Evolutionary conservation across 2,888 invertebrate species (phyloP).

Genomic region (Halictus quadricinctus): DNA sequence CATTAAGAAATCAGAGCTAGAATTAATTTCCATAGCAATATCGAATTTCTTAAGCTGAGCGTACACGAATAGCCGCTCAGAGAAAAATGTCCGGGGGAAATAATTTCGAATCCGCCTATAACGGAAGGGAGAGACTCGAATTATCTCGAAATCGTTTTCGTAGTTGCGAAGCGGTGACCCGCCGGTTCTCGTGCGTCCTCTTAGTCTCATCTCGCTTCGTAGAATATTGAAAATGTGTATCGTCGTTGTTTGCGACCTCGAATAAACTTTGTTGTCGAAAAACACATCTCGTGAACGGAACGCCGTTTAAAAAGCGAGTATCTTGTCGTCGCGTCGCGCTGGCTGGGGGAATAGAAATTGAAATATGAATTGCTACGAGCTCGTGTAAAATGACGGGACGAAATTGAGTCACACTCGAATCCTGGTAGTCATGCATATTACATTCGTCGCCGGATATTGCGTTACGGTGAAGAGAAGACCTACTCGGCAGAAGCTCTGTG

Average conservation of each 20-base stretch:
- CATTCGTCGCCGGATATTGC: slow-evolving; percentile 47
- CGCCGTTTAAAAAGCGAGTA: slow-evolving; percentile 35
- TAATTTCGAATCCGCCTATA: background rate
- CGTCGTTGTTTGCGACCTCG: background rate
- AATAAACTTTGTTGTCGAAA: background rate
- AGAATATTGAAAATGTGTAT: slow-evolving; percentile 24
- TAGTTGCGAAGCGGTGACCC: background rate
- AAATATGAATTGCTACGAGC: slow-evolving; percentile 54
- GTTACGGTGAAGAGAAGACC: slow-evolving; percentile 38
- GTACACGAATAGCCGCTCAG: background rate
- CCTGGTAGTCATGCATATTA: slow-evolving; percentile 47
- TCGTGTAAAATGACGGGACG: slow-evolving; percentile 56
- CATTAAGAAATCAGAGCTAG: background rate
- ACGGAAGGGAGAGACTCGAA: background rate
- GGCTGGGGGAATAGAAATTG: slow-evolving; percentile 41
- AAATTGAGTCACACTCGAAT: slow-evolving; percentile 57
- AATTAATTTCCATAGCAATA: background rate
- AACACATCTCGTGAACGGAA: background rate
- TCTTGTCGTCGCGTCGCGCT: background rate
- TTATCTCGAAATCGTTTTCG: background rate
- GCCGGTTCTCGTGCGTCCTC: background rate
- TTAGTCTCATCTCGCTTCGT: background rate
- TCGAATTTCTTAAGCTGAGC: background rate
- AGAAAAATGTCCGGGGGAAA: background rate
- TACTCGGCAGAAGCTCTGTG: slow-evolving; percentile 14